phyloP scores from a whole-genome alignment of 2,113 vertebrate species.

The Maccullochella peelii region DNA sequence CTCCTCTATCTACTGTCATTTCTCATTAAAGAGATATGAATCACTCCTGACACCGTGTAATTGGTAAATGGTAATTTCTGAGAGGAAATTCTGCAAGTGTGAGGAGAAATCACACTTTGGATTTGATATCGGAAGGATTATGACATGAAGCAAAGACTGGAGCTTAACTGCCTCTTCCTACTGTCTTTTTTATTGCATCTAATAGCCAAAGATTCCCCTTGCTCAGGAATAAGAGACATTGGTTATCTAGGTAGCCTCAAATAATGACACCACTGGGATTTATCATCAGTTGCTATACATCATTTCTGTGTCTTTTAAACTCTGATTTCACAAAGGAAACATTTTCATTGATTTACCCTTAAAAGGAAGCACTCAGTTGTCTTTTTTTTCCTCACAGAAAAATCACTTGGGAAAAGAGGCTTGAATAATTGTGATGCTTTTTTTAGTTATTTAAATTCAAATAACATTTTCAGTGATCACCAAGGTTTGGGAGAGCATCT shows the following conservation, averaged over 20 bases:
- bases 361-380: background rate
- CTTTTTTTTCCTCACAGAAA: conserved; percentile 18
- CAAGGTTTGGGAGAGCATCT: conserved; percentile 14
- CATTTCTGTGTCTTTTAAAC: conserved; percentile 59
- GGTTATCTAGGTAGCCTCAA: conserved; percentile 67
- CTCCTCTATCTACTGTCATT: conserved; percentile 79
- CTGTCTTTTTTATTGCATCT: conserved; percentile 64
- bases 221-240: conserved; percentile 55
- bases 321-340: conserved; percentile 52
- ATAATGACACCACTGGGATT: conserved; percentile 70
- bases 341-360: conserved; percentile 49
- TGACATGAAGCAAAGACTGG: conserved; percentile 68
- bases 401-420: background rate
- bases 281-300: conserved; percentile 61
- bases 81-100: conserved; percentile 73
- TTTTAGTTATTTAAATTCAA: conserved; percentile 12
- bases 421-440: background rate
- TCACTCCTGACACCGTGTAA: conserved; percentile 81
- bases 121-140: conserved; percentile 77
- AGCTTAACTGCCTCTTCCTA: conserved; percentile 72
- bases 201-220: conserved; percentile 65
- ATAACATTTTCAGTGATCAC: conserved; percentile 20
- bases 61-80: conserved; percentile 82
- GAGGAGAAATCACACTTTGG: conserved; percentile 68
- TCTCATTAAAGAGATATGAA: conserved; percentile 82